phyloP scores from a whole-genome alignment of 2,113 vertebrate genomes.

The Otolemur garnettii region DNA sequence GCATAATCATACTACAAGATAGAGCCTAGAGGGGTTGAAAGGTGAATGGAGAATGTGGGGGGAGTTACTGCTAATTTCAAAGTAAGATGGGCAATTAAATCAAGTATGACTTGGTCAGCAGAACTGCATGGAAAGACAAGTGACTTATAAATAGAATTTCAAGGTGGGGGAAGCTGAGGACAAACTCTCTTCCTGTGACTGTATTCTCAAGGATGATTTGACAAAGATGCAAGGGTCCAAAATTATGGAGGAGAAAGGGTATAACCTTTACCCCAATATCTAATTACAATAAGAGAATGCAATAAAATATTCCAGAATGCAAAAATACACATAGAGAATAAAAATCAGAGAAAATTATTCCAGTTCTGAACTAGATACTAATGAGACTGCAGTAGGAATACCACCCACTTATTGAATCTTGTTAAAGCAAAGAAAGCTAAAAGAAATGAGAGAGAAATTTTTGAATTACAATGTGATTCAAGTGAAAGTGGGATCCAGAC shows the following conservation, averaged over 20 bases:
- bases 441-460: constrained; percentile 78
- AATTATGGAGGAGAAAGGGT: constrained; percentile 35
- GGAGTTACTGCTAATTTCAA: constrained; percentile 57
- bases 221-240: constrained; percentile 59
- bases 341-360: constrained; percentile 82
- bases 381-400: constrained; percentile 79
- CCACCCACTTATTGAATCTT: constrained; percentile 63
- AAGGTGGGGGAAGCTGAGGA: constrained; percentile 39
- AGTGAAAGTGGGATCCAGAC: constrained; percentile 65
- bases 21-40: constrained; percentile 43
- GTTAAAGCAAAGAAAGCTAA: constrained; percentile 84
- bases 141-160: constrained; percentile 53
- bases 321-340: constrained; percentile 81
- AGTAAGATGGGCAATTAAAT: constrained; percentile 69
- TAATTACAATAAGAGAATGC: constrained; percentile 74
- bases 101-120: constrained; percentile 70
- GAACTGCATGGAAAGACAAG: constrained; percentile 31
- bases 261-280: constrained; percentile 68
- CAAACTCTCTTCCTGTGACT: not conserved
- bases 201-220: constrained; percentile 65
- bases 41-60: constrained; percentile 38
- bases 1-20: not conserved
- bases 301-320: constrained; percentile 75
- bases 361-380: constrained; percentile 76
- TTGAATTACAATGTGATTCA: constrained; percentile 73